Conservation (phyloP, 1,140 invertebrate genomes). For the Mylabris phalerata region DNA sequence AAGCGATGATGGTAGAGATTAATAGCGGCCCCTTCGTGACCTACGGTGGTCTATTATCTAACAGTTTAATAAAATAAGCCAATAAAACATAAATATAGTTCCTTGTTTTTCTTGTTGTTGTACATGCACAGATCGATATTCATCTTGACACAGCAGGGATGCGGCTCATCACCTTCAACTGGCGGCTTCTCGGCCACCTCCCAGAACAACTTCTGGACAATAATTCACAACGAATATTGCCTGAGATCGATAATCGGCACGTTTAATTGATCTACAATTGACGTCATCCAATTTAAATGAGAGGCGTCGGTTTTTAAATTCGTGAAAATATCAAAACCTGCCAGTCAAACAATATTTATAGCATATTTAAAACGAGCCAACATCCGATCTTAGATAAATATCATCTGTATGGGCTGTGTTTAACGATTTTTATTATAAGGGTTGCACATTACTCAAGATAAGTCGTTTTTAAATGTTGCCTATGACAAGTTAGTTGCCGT, state of each 20-base stretch:
- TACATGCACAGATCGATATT: slow-evolving; percentile 5
- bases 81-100: slow-evolving; percentile 4
- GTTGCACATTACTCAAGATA: no score
- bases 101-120: slow-evolving; percentile 1
- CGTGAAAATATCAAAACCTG: no score
- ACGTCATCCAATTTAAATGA: no score
- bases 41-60: neutral
- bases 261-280: no score
- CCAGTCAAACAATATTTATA: no score
- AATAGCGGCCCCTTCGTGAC: neutral
- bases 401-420: no score
- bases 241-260: neutral
- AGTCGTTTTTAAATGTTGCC: no score
- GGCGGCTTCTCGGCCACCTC: slow-evolving; percentile 13
- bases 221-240: neutral
- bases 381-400: no score
- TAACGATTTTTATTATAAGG: no score
- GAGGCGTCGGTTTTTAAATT: no score
- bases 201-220: slow-evolving; percentile 12
- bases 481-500: no score
- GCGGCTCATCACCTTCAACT: slow-evolving; percentile 12
- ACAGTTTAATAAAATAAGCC: slow-evolving; percentile 7
- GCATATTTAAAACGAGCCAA: no score
- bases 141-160: slow-evolving; percentile 12
- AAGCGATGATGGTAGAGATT: neutral